A percentile compares a stretch with the other conserved stretches of the same genome.
These are phyloP conservation scores for Bombus soroeensis DNA, from an alignment of 1,140 invertebrate genomes.

Conservation along the genomic window DNA sequence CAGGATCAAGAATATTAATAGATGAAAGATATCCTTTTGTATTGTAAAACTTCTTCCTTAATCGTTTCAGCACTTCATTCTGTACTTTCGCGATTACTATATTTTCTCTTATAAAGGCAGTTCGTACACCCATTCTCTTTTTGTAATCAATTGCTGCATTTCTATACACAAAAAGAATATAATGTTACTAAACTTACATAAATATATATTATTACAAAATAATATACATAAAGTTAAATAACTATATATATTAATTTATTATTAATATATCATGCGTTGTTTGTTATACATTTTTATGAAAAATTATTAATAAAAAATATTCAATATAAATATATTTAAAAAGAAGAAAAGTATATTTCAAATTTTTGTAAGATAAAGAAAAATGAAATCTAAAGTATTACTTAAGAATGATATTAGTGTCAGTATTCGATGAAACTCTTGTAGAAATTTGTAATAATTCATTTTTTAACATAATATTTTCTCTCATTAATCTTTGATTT, in stretches of 20 bases:
- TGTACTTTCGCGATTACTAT: slow-evolving; percentile 60
- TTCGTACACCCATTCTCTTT: slow-evolving; percentile 14
- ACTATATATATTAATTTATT: not conserved
- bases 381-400: slow-evolving; percentile 36
- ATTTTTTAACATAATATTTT: slow-evolving; percentile 74
- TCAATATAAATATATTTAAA: not conserved
- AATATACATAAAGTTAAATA: not conserved
- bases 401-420: slow-evolving; percentile 18
- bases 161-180: slow-evolving; percentile 19
- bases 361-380: not conserved
- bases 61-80: slow-evolving; percentile 32
- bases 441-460: slow-evolving; percentile 57
- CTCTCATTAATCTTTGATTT: slow-evolving; percentile 68
- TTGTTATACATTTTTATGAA: not conserved
- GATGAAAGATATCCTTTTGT: slow-evolving; percentile 30
- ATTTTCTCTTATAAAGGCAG: slow-evolving; percentile 21
- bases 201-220: not conserved
- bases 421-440: slow-evolving; percentile 34
- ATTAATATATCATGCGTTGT: not conserved
- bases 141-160: not conserved
- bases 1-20: slow-evolving; percentile 22
- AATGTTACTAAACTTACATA: not conserved
- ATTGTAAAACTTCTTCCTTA: slow-evolving; percentile 27
- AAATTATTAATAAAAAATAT: slow-evolving; percentile 3
- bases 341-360: not conserved